phyloP scores from a whole-genome alignment of 2,797 vertebrate species.

The Sparus aurata region DNA sequence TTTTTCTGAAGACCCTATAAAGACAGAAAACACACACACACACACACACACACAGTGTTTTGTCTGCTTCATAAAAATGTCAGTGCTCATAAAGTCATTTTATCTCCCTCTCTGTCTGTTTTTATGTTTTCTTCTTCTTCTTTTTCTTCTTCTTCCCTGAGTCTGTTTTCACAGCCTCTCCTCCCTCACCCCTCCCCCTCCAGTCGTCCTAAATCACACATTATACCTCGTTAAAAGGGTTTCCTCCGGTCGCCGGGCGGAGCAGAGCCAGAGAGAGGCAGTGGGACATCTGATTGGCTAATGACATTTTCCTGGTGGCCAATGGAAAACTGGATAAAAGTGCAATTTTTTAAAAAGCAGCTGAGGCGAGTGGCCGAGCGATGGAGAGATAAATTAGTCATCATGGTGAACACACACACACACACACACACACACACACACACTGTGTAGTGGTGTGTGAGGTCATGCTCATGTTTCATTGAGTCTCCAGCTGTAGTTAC shows the following conservation, averaged over 20 bases:
- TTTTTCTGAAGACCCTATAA: neutral
- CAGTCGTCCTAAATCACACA: constrained; percentile 37
- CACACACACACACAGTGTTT: constrained; percentile 4
- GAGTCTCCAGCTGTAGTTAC: neutral
- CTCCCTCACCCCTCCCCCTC: too few species aligned
- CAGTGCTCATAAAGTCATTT: constrained; percentile 43
- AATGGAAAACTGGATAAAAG: constrained; percentile 39
- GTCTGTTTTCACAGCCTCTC: neutral
- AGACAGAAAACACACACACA: constrained; percentile 13
- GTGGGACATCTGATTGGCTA: constrained; percentile 29
- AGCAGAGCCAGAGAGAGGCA: constrained; percentile 16
- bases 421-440: constrained; percentile 13
- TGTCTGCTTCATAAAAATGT: constrained; percentile 36
- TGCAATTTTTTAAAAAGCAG: constrained; percentile 38
- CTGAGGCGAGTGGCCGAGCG: neutral
- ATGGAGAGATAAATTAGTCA: constrained; percentile 45
- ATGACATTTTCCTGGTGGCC: constrained; percentile 17
- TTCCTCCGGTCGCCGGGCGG: constrained; percentile 40
- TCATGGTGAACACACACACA: neutral
- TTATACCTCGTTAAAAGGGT: constrained; percentile 46
- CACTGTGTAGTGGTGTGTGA: neutral
- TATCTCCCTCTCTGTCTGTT: constrained; percentile 22
- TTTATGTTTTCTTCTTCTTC: constrained; percentile 18
- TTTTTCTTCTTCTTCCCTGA: neutral
- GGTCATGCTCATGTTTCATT: neutral